These are phyloP conservation scores for Nycticryphes semicollaris DNA, from an alignment of 2,113 vertebrate species.

Conservation along the genomic window DNA sequence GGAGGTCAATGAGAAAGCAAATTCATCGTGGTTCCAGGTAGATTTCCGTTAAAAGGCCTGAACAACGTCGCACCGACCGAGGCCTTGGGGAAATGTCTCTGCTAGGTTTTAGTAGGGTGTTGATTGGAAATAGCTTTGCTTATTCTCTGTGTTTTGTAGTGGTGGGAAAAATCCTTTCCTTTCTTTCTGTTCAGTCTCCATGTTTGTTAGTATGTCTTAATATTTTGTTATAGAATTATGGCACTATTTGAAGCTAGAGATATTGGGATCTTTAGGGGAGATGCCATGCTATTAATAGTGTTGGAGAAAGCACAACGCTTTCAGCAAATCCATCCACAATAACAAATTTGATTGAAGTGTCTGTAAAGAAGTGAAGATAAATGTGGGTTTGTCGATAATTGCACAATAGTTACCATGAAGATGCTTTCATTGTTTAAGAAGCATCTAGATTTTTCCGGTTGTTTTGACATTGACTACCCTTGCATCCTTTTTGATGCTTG, in stretches of 20 bases:
- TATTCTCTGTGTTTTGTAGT: rapidly evolving
- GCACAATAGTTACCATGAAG: neutral
- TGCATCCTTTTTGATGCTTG: neutral
- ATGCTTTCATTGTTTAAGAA: neutral
- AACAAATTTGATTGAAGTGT: neutral
- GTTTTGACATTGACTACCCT: neutral
- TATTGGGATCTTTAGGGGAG: neutral
- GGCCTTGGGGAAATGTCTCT: neutral
- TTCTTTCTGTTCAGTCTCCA: neutral
- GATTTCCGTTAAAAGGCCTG: neutral
- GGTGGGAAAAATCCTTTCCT: too few species aligned
- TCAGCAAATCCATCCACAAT: neutral
- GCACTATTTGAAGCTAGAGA: neutral
- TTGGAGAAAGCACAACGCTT: neutral
- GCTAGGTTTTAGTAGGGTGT: neutral
- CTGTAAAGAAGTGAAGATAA: neutral
- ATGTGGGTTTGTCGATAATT: neutral
- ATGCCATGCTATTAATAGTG: too few species aligned
- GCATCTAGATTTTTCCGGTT: neutral
- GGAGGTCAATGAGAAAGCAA: neutral
- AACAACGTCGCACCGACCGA: rapidly evolving
- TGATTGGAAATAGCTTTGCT: rapidly evolving
- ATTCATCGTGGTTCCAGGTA: rapidly evolving
- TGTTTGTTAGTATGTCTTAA: neutral
- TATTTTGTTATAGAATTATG: neutral